These are phyloP conservation scores for Cremastobaeus sp. DNA, from an alignment of 2,888 invertebrate species.

Conservation along the genomic window DNA sequence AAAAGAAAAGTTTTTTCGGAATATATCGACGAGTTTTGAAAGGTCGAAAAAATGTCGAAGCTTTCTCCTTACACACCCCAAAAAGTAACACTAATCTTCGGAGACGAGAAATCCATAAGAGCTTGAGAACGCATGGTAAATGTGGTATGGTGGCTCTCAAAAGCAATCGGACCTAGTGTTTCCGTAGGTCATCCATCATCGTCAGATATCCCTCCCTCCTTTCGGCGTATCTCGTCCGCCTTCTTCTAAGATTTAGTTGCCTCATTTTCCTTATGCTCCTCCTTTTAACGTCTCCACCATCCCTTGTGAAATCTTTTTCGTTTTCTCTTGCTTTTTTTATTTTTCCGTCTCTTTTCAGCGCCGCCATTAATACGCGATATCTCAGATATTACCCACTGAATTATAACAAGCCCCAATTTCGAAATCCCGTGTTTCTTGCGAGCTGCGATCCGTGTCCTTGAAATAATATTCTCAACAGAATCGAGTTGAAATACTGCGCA, in stretches of 20 bases:
- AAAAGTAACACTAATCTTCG: slow-evolving; percentile 58
- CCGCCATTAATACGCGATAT: slow-evolving; percentile 72
- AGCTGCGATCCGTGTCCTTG: slow-evolving; percentile 8
- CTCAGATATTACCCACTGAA: slow-evolving; percentile 57
- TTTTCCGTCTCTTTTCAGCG: slow-evolving; percentile 69
- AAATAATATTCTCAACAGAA: slow-evolving; percentile 16
- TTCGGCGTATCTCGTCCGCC: slow-evolving; percentile 62
- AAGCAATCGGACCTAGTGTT: slow-evolving; percentile 75
- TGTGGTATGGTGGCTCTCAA: slow-evolving; percentile 74
- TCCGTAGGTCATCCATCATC: slow-evolving; percentile 78
- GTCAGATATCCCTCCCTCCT: slow-evolving; percentile 74
- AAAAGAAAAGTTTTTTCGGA: too few species aligned
- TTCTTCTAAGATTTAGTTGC: slow-evolving; percentile 61
- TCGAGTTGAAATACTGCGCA: slow-evolving; percentile 18
- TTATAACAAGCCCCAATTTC: slow-evolving; percentile 53
- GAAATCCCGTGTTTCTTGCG: slow-evolving; percentile 22
- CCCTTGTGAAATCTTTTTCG: slow-evolving; percentile 30
- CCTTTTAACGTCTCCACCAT: slow-evolving; percentile 64
- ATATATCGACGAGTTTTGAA: too few species aligned
- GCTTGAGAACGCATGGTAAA: slow-evolving; percentile 57
- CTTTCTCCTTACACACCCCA: slow-evolving; percentile 52
- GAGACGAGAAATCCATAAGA: slow-evolving; percentile 61
- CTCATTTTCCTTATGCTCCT: slow-evolving; percentile 71
- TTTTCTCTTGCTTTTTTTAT: slow-evolving; percentile 66
- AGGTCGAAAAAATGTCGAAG: slow-evolving; percentile 34